phyloP scores from a whole-genome alignment of 2,113 vertebrate genomes.

The Junco hyemalis region DNA sequence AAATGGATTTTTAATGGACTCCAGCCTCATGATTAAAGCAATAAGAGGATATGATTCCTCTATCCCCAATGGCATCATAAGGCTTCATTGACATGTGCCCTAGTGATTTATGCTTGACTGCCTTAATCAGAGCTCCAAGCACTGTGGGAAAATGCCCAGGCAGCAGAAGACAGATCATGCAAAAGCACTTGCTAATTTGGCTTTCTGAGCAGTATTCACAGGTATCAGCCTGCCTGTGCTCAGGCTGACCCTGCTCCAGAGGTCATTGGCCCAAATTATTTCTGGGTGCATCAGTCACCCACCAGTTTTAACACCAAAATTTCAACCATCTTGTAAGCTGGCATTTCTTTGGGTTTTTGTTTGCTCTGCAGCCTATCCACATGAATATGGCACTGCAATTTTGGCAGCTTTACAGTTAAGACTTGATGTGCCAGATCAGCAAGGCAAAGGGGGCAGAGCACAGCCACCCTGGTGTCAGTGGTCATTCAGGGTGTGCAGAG shows the following conservation, averaged over 20 bases:
- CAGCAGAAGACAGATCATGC: conserved; percentile 23
- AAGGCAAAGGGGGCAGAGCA: not conserved
- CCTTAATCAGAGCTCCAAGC: conserved; percentile 47
- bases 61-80: conserved; percentile 25
- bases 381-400: fast-evolving
- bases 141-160: conserved; percentile 20
- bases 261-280: not conserved
- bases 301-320: not conserved
- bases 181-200: not conserved
- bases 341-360: not conserved
- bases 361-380: not conserved
- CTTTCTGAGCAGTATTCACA: not conserved
- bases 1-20: conserved; percentile 67
- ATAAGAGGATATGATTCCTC: conserved; percentile 46
- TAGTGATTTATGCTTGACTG: conserved; percentile 46
- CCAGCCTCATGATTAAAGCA: conserved; percentile 50
- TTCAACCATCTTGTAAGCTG: not conserved
- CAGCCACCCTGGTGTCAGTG: fast-evolving
- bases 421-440: not conserved
- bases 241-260: not conserved
- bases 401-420: not conserved
- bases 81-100: conserved; percentile 54
- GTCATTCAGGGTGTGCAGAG: not conserved
- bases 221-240: not conserved
- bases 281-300: fast-evolving